phyloP scores from a whole-genome alignment of 2,113 vertebrate genomes.

The Xyrauchen texanus region DNA sequence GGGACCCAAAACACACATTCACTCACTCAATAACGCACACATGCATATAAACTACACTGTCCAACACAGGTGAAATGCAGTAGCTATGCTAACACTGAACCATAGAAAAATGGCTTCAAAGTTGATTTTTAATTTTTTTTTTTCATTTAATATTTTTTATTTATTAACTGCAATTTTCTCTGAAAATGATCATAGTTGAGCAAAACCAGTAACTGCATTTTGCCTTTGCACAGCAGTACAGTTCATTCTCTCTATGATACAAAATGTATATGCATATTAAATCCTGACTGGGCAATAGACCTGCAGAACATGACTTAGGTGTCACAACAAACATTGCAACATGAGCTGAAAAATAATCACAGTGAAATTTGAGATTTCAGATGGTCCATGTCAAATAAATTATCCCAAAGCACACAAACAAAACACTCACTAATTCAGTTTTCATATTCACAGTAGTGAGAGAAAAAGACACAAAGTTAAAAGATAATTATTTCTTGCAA shows the following conservation, averaged over 20 bases:
- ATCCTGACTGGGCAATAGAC: neutral
- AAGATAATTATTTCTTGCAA: conserved; percentile 30
- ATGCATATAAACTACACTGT: neutral
- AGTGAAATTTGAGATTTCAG: conserved; percentile 15
- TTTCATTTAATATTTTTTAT: too few relatives aligned
- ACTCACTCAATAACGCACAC: conserved; percentile 1
- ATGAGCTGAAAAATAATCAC: neutral
- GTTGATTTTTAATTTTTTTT: too few relatives aligned
- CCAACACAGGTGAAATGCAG: too few relatives aligned
- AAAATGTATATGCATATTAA: conserved; percentile 8
- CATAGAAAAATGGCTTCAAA: too few relatives aligned
- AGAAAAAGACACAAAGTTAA: neutral
- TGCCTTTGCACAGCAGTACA: too few relatives aligned
- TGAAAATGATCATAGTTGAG: too few relatives aligned
- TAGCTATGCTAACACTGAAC: too few relatives aligned
- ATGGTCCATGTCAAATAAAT: conserved; percentile 11
- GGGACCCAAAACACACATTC: neutral
- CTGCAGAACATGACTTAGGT: neutral
- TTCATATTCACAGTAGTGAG: neutral
- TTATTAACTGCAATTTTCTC: too few relatives aligned
- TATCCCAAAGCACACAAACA: neutral
- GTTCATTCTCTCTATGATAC: neutral
- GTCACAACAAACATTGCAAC: conserved; percentile 16
- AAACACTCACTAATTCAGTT: neutral
- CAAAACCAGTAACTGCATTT: too few relatives aligned